Percentiles rank a stretch among this genome's conserved stretches.
Conservation (phyloP, 2,797 vertebrate genomes). For the Spinibarbus caldwelli region DNA sequence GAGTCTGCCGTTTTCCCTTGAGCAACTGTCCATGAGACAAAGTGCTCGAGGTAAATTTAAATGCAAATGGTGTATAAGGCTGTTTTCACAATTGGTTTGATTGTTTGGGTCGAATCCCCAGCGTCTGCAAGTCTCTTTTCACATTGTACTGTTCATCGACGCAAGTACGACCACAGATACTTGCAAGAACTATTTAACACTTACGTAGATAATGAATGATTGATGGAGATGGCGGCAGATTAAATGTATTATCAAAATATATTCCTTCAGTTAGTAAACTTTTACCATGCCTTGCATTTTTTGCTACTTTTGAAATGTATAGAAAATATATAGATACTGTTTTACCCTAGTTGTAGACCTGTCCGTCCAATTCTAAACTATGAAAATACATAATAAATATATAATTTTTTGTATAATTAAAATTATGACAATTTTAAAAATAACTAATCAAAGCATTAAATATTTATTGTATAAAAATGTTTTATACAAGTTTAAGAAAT, state of each 20-base stretch:
- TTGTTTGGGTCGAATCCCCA: background rate
- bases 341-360: background rate
- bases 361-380: background rate
- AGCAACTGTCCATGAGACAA: constrained; percentile 30
- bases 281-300: background rate
- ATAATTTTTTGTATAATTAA: background rate
- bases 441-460: background rate
- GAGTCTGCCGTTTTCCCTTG: constrained; percentile 45
- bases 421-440: background rate
- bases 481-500: background rate
- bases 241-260: background rate
- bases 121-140: background rate
- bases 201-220: background rate
- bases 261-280: background rate
- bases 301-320: background rate
- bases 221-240: background rate
- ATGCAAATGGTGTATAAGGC: constrained; percentile 68
- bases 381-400: background rate
- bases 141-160: background rate
- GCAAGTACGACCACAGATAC: background rate
- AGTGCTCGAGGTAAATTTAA: constrained; percentile 66
- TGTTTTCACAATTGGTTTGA: constrained; percentile 5
- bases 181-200: background rate
- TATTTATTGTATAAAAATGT: background rate
- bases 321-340: background rate